These are phyloP conservation scores for Brachyopa scutellaris DNA, from an alignment of 2,888 invertebrate species.

Conservation along the genomic window DNA sequence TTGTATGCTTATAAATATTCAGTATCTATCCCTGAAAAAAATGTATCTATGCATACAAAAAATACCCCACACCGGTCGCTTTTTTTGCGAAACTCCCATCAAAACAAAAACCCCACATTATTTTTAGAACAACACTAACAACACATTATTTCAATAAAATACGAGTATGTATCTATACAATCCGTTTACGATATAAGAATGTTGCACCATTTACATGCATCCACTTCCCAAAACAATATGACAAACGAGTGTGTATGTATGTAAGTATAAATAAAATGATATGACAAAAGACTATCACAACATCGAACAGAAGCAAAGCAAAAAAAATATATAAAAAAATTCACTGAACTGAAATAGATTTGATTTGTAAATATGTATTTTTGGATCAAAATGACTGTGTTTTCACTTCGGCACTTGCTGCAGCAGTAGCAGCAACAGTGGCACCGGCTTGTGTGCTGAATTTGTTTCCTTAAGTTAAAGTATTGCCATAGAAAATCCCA, in stretches of 20 bases:
- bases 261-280: constrained; percentile 1
- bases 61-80: no score
- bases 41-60: no score
- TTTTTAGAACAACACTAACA: no score
- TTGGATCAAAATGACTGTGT: constrained; percentile 37
- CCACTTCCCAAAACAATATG: no score
- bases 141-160: no score
- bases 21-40: no score
- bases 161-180: no score
- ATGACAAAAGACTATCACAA: not conserved
- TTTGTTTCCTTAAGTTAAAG: not conserved
- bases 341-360: constrained; percentile 48
- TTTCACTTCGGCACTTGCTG: not conserved
- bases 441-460: constrained; percentile 3
- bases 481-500: no score
- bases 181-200: constrained; percentile 21
- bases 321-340: not conserved
- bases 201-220: constrained; percentile 13
- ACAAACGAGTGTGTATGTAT: no score
- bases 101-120: no score
- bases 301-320: constrained; percentile 2
- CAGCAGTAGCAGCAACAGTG: not conserved
- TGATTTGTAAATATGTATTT: constrained; percentile 56
- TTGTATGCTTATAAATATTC: no score
- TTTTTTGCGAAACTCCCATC: no score